A percentile compares a stretch with the other conserved stretches of the same genome.
These are phyloP conservation scores for Bombus waltoni DNA, from an alignment of 1,140 invertebrate genomes.

Conservation along the genomic window DNA sequence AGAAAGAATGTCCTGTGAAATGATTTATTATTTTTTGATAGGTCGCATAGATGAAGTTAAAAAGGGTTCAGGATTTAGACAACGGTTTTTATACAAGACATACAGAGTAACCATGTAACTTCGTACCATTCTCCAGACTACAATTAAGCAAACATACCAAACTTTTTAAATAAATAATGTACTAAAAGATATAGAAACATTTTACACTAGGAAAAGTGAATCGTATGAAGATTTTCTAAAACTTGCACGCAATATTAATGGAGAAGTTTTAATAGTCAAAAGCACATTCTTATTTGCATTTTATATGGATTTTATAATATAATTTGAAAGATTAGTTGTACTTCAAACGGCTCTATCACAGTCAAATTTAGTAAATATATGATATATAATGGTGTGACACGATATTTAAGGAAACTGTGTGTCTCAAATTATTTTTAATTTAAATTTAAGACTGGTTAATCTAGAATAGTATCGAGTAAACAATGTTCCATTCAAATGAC, in stretches of 20 bases:
- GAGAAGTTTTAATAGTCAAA: neutral
- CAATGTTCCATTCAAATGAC: neutral
- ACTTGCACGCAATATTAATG: neutral
- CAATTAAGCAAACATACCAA: neutral
- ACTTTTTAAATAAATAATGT: neutral
- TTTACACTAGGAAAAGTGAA: neutral
- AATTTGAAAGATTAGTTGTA: neutral
- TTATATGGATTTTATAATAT: neutral
- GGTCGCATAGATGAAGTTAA: neutral
- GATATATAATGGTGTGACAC: neutral
- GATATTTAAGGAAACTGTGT: neutral
- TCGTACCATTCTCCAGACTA: neutral
- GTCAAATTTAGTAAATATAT: neutral
- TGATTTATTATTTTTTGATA: neutral
- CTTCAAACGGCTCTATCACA: neutral
- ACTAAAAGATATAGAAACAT: neutral
- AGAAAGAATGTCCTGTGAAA: neutral
- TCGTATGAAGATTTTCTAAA: neutral
- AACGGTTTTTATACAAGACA: neutral
- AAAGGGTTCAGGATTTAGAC: neutral
- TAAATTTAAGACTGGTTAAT: neutral
- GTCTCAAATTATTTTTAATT: neutral
- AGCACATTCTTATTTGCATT: neutral
- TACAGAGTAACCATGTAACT: neutral
- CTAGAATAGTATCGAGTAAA: neutral